Evolutionary conservation across 64 coral and sea anemone species (phyloP).

Genomic region (Orbicella faveolata): DNA sequence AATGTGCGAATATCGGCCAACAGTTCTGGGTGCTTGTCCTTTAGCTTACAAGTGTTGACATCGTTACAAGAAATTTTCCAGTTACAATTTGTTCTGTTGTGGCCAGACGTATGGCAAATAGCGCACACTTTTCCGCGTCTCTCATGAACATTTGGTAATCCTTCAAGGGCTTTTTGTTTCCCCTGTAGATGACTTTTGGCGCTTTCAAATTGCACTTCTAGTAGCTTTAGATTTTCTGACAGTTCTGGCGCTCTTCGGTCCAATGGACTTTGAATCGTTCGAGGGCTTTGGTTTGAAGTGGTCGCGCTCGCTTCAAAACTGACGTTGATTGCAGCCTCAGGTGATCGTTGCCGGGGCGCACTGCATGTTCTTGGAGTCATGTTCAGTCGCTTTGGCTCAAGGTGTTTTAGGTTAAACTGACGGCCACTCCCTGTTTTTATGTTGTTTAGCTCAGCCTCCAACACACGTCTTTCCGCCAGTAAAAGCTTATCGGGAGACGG

Average conservation of each 20-base stretch:
- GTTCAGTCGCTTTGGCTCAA: constrained; percentile 25
- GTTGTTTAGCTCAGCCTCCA: constrained; percentile 6
- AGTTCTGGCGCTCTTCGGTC: constrained; percentile 40
- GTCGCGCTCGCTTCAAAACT: not conserved
- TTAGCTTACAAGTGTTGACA: constrained; percentile 16
- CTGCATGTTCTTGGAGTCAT: not conserved
- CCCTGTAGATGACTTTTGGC: constrained; percentile 50
- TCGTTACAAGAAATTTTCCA: constrained; percentile 4
- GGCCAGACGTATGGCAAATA: constrained; percentile 36
- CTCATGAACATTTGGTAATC: constrained; percentile 22
- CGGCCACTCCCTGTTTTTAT: not conserved
- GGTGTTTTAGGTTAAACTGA: not conserved
- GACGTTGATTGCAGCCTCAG: not conserved
- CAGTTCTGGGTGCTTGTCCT: constrained; percentile 26
- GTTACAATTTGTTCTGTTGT: constrained; percentile 35
- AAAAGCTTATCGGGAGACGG: constrained; percentile 33
- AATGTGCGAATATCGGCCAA: not conserved
- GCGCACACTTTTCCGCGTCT: constrained; percentile 33
- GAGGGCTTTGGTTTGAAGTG: not conserved
- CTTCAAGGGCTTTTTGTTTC: constrained; percentile 28
- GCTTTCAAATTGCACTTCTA: constrained; percentile 50
- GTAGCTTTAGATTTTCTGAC: constrained; percentile 35
- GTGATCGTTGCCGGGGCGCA: not conserved
- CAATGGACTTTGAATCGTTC: not conserved
- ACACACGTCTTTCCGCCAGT: constrained; percentile 9